These are phyloP conservation scores for Nesoenas mayeri DNA, from an alignment of 2,113 vertebrate species.

Conservation along the genomic window DNA sequence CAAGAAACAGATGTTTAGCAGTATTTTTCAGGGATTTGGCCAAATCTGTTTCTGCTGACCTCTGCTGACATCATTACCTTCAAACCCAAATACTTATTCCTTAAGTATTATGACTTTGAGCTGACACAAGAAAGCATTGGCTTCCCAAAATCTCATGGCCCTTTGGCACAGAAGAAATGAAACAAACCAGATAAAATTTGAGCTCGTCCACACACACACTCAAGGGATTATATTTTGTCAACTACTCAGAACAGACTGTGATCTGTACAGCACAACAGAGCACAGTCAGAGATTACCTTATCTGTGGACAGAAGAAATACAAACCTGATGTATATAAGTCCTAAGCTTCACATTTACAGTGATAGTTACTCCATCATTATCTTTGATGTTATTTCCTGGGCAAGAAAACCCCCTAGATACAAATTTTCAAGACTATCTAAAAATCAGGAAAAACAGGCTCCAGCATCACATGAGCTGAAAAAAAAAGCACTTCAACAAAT, in stretches of 20 bases:
- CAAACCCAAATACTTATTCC: neutral
- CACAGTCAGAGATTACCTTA: neutral
- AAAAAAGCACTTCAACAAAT: neutral
- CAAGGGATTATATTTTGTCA: neutral
- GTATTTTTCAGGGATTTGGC: neutral
- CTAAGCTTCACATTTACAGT: neutral
- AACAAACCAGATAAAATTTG: neutral
- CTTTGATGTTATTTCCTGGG: neutral
- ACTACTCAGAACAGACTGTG: neutral
- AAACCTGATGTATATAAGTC: neutral
- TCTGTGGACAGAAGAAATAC: neutral
- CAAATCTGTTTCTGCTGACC: neutral
- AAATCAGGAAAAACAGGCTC: neutral
- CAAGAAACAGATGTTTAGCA: neutral
- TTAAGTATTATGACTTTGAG: neutral
- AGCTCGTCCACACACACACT: neutral
- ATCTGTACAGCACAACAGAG: neutral
- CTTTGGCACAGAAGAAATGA: neutral
- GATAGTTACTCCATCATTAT: neutral
- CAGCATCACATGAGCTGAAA: neutral
- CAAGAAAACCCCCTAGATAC: neutral
- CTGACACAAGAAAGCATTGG: neutral
- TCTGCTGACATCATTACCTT: neutral
- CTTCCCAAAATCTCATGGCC: neutral
- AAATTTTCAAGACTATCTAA: neutral